phyloP scores from a whole-genome alignment of 2,888 invertebrate genomes.

The Trissonchulus sp. region DNA sequence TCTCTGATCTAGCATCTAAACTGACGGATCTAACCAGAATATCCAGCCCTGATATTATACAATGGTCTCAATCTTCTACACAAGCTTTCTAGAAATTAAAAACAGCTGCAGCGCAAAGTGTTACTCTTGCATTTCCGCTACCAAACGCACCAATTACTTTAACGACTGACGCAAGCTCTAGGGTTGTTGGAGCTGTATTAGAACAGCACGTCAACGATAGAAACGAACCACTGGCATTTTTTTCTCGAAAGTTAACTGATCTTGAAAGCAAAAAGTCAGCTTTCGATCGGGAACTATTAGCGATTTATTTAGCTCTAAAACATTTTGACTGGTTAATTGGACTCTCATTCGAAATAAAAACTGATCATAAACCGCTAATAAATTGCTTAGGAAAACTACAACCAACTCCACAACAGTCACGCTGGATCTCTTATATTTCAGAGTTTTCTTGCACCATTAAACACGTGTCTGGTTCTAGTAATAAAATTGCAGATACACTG shows the following conservation, averaged over 20 bases:
- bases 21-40: too few relatives aligned
- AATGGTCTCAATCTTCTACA: too few relatives aligned
- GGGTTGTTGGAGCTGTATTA: slow-evolving; percentile 4
- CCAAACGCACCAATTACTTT: neutral
- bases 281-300: slow-evolving; percentile 20
- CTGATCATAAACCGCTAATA: slow-evolving; percentile 25
- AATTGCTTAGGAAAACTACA: neutral
- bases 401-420: slow-evolving; percentile 17
- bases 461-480: slow-evolving; percentile 14
- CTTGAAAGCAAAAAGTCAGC: slow-evolving; percentile 19
- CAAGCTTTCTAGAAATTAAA: neutral
- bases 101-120: neutral
- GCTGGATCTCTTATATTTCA: slow-evolving; percentile 23
- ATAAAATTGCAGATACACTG: slow-evolving; percentile 18
- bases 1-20: too few relatives aligned
- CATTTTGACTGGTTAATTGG: slow-evolving; percentile 21
- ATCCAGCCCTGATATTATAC: too few relatives aligned
- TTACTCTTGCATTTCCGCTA: slow-evolving; percentile 4
- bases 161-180: slow-evolving; percentile 12
- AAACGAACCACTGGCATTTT: slow-evolving; percentile 13
- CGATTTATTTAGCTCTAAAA: slow-evolving; percentile 17
- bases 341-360: neutral
- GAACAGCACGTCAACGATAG: neutral
- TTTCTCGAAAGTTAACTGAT: neutral
- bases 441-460: slow-evolving; percentile 17